phyloP scores from a whole-genome alignment of 2,797 vertebrate genomes.

The Erethizon dorsatum region DNA sequence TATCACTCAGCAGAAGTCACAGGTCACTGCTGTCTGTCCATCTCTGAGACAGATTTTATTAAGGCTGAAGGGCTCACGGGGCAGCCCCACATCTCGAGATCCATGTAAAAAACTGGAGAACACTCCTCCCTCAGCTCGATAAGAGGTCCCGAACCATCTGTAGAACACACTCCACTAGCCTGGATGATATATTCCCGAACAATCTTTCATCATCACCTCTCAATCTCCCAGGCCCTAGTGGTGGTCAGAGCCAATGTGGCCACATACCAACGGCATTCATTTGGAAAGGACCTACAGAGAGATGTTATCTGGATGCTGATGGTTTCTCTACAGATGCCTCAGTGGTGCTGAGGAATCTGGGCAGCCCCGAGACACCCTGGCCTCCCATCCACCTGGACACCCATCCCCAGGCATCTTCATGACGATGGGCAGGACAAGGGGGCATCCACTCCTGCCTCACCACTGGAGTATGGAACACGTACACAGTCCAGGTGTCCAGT shows the following conservation, averaged over 20 bases:
- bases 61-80: neutral
- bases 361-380: neutral
- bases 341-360: neutral
- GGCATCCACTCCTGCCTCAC: neutral
- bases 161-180: neutral
- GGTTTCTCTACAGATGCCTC: neutral
- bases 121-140: neutral
- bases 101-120: neutral
- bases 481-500: fast-evolving
- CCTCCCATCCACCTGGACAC: neutral
- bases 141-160: neutral
- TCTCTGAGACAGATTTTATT: neutral
- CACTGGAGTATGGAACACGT: too few relatives aligned
- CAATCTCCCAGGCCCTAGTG: neutral
- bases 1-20: neutral
- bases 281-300: neutral
- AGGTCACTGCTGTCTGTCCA: neutral
- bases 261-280: neutral
- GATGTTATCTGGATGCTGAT: neutral
- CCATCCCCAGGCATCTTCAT: neutral
- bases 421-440: neutral
- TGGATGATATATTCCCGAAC: neutral
- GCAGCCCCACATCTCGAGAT: neutral
- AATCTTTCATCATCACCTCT: neutral
- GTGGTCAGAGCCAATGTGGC: neutral